phyloP scores from a whole-genome alignment of 2,888 invertebrate genomes.

The Aelia acuminata region DNA sequence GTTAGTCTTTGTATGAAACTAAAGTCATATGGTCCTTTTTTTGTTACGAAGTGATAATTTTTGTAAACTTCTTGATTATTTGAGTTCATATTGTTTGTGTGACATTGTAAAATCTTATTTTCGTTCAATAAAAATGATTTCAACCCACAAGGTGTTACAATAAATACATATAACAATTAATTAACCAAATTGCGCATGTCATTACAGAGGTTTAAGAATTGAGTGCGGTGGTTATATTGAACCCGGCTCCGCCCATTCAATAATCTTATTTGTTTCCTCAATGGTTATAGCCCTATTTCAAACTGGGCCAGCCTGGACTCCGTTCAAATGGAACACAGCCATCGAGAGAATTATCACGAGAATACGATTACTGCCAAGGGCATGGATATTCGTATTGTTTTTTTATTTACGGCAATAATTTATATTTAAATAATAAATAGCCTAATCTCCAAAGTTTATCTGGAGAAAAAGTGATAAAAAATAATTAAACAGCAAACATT shows the following conservation, averaged over 20 bases:
- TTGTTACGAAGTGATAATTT: no score
- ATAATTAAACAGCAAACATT: no score
- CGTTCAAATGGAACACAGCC: slow-evolving; percentile 2
- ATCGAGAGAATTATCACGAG: background rate
- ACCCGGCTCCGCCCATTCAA: background rate
- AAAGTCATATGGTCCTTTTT: no score
- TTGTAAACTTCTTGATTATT: no score
- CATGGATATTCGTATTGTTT: background rate
- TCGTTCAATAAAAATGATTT: no score
- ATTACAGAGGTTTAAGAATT: background rate
- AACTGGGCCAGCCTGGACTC: background rate
- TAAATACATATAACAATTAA: background rate
- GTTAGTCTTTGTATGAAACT: no score
- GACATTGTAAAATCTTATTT: no score
- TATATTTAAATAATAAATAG: no score
- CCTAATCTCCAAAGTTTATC: no score
- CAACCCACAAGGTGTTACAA: no score
- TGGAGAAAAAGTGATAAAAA: no score
- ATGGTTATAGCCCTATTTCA: background rate
- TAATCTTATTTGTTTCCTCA: background rate
- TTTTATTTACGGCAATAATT: background rate
- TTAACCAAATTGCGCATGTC: background rate
- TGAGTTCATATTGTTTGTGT: no score
- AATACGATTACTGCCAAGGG: background rate
- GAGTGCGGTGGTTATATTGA: background rate